Conservation (phyloP, 2,113 vertebrate genomes). For the Varanus komodoensis region DNA sequence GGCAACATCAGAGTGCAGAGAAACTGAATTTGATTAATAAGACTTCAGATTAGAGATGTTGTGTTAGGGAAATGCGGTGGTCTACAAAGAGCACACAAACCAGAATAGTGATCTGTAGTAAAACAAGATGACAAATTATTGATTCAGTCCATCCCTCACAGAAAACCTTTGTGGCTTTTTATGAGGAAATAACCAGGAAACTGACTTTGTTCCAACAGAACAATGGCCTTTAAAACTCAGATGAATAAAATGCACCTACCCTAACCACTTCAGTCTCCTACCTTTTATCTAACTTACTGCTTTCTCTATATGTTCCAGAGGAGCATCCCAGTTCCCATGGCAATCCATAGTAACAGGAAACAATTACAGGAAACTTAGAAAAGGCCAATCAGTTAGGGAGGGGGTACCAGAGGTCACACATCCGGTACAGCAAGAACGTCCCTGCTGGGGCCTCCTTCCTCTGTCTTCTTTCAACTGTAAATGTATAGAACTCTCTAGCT, state of each 20-base stretch:
- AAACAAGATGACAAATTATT: not conserved
- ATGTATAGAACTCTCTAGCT: conserved; percentile 10
- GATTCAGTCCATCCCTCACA: not conserved
- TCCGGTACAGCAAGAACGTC: conserved; percentile 20
- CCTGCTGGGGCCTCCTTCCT: conserved; percentile 22
- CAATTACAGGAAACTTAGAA: conserved; percentile 37
- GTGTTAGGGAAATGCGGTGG: not conserved
- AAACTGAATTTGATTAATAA: not conserved
- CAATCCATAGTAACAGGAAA: conserved; percentile 42
- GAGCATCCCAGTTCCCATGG: conserved; percentile 30
- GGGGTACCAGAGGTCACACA: conserved; percentile 16
- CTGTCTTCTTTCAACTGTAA: conserved; percentile 15
- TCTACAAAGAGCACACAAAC: not conserved
- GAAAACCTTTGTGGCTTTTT: not conserved
- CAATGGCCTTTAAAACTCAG: conserved; percentile 5
- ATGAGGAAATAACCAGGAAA: not conserved
- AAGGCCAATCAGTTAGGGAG: conserved; percentile 15
- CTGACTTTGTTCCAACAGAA: not conserved
- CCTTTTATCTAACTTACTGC: not conserved
- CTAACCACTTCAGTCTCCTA: conserved; percentile 13
- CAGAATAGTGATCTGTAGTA: not conserved
- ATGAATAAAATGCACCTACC: not conserved
- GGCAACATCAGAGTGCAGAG: not conserved
- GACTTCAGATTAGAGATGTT: not conserved
- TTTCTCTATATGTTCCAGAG: conserved; percentile 17